Evolutionary conservation across 92 coral and sea anemone species (phyloP).

Genomic region (Siderastrea siderea): DNA sequence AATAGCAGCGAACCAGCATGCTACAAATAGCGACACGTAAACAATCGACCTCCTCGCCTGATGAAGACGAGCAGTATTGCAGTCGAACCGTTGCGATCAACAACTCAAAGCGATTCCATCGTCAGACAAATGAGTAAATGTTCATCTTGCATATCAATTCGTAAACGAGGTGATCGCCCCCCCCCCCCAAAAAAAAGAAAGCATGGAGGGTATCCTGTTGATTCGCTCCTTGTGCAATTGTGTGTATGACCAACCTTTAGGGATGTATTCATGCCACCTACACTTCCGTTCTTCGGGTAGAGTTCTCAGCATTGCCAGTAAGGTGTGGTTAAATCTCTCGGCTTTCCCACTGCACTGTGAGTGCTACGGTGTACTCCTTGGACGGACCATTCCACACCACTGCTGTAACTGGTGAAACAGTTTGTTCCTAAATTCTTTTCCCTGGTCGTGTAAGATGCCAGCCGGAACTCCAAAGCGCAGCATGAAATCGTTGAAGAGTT

Average conservation of each 20-base stretch:
- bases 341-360: constrained; percentile 48
- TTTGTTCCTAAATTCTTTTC: constrained; percentile 54
- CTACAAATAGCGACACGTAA: no score
- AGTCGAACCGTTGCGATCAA: no score
- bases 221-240: constrained; percentile 16
- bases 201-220: no score
- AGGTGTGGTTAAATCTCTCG: constrained; percentile 49
- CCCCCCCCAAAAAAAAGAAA: no score
- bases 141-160: no score
- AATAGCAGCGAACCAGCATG: no score
- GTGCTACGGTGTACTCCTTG: constrained; percentile 44
- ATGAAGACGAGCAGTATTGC: no score
- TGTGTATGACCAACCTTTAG: constrained; percentile 19
- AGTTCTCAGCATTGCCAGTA: constrained; percentile 43
- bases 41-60: no score
- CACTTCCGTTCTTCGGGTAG: constrained; percentile 40
- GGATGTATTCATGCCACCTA: constrained; percentile 6
- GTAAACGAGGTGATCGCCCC: no score
- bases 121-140: no score
- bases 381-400: constrained; percentile 21
- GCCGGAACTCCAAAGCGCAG: constrained; percentile 44
- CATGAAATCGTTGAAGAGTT: constrained; percentile 48
- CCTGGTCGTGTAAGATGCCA: constrained; percentile 43
- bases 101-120: no score
- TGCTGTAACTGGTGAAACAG: constrained; percentile 35